Conservation (phyloP, 2,888 invertebrate genomes). For the Barypeithes pellucidus region DNA sequence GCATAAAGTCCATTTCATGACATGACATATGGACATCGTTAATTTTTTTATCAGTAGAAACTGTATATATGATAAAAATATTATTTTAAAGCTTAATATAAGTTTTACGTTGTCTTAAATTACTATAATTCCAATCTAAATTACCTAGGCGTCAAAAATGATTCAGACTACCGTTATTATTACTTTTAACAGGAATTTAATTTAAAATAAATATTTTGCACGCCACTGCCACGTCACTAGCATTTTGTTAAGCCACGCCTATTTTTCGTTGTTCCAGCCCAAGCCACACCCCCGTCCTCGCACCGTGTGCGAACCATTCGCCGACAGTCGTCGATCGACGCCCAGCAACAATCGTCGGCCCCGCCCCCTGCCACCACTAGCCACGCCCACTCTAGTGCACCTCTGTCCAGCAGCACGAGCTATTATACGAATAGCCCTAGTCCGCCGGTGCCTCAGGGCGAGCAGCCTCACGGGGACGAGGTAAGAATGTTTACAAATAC, state of each 20-base stretch:
- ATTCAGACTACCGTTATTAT: too few species aligned
- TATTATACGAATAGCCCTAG: constrained; percentile 79
- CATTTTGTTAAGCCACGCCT: constrained; percentile 1
- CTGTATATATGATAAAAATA: too few species aligned
- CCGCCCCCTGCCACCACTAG: constrained; percentile 53
- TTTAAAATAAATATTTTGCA: too few species aligned
- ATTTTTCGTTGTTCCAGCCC: constrained; percentile 71
- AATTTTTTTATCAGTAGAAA: too few species aligned
- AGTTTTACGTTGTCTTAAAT: too few species aligned
- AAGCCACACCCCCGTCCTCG: constrained; percentile 76
- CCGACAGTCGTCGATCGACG: constrained; percentile 77
- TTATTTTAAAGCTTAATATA: too few species aligned
- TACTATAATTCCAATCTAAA: too few species aligned
- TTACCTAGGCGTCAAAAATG: too few species aligned
- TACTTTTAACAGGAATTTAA: too few species aligned
- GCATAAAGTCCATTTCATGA: not conserved
- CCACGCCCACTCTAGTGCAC: constrained; percentile 59
- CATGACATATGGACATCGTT: too few species aligned
- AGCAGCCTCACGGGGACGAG: constrained; percentile 51
- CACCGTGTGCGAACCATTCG: constrained; percentile 76
- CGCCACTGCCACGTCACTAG: not conserved
- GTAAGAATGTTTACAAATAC: constrained; percentile 8
- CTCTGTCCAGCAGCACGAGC: constrained; percentile 71
- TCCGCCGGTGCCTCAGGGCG: constrained; percentile 69
- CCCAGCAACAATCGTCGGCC: constrained; percentile 68